A percentile compares a stretch with the other conserved stretches of the same genome.
phyloP scores from a whole-genome alignment of 2,797 vertebrate genomes.

The Onychomys leucogaster region DNA sequence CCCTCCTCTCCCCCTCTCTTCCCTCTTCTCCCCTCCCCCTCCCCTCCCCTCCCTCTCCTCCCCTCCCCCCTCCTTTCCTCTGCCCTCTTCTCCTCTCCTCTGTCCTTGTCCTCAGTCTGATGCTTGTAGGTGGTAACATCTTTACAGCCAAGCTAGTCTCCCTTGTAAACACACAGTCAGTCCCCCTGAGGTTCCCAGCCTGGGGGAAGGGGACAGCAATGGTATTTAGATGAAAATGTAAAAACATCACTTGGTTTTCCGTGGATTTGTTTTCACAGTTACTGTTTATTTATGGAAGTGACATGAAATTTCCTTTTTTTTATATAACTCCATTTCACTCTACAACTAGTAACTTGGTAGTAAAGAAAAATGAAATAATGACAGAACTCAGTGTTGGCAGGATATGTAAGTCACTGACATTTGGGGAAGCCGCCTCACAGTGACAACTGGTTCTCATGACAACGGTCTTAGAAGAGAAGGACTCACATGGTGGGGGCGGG shows the following conservation, averaged over 20 bases:
- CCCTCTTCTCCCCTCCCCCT: too few species aligned
- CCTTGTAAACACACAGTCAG: conserved; percentile 49
- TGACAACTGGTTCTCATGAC: neutral
- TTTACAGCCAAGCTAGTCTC: conserved; percentile 27
- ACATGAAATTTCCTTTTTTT: conserved; percentile 55
- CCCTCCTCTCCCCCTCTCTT: too few species aligned
- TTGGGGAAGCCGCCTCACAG: conserved; percentile 34
- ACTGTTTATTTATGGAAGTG: conserved; percentile 68
- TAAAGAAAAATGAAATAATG: conserved; percentile 51
- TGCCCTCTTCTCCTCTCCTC: too few species aligned
- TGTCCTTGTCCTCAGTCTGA: neutral
- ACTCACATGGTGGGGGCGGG: neutral
- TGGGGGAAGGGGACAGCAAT: neutral
- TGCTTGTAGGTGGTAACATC: neutral
- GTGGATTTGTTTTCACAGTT: conserved; percentile 59
- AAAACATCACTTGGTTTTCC: conserved; percentile 49
- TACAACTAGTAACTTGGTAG: conserved; percentile 55
- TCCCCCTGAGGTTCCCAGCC: neutral
- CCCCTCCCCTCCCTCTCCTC: too few species aligned
- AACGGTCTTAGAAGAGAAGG: neutral
- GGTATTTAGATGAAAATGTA: neutral
- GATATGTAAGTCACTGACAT: conserved; percentile 13
- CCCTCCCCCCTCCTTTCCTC: neutral
- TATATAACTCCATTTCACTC: conserved; percentile 31
- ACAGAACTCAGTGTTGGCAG: conserved; percentile 46